Evolutionary conservation across 2,888 invertebrate genomes (phyloP).

Genomic region (Pimpla rufipes): DNA sequence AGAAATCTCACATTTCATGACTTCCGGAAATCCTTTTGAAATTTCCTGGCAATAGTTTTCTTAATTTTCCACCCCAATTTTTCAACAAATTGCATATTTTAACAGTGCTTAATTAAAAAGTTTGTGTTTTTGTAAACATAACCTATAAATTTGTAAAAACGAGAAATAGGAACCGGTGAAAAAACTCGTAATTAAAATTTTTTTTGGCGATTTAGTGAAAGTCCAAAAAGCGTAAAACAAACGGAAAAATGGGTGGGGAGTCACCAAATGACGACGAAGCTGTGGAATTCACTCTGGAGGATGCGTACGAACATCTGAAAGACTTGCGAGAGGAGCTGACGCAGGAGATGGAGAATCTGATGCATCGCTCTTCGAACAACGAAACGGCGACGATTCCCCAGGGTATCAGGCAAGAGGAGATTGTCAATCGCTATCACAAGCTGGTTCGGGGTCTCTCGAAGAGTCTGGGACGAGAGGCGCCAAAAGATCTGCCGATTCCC

Average conservation of each 20-base stretch:
- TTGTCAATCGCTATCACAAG: conserved; percentile 70
- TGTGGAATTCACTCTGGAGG: conserved; percentile 78
- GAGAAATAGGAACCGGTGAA: background rate
- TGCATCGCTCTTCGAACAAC: conserved; percentile 70
- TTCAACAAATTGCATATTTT: background rate
- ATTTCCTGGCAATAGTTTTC: background rate
- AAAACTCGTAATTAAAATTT: background rate
- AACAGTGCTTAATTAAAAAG: background rate
- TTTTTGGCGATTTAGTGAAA: background rate
- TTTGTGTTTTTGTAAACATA: conserved; percentile 1
- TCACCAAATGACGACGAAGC: conserved; percentile 16
- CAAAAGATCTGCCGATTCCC: conserved; percentile 74
- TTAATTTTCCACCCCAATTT: background rate
- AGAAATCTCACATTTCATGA: background rate
- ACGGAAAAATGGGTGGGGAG: conserved; percentile 10
- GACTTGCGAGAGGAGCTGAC: conserved; percentile 69
- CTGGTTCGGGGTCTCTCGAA: conserved; percentile 70
- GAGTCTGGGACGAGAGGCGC: conserved; percentile 68
- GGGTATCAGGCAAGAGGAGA: conserved; percentile 64
- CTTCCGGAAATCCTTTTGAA: background rate
- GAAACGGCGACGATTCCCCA: conserved; percentile 53
- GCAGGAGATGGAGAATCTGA: conserved; percentile 73
- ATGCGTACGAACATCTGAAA: conserved; percentile 75
- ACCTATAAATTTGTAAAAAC: background rate
- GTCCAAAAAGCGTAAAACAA: background rate